Percentiles rank a stretch among this genome's conserved stretches.
Evolutionary conservation across 2,113 vertebrate genomes (phyloP).

Genomic region (Caretta caretta): DNA sequence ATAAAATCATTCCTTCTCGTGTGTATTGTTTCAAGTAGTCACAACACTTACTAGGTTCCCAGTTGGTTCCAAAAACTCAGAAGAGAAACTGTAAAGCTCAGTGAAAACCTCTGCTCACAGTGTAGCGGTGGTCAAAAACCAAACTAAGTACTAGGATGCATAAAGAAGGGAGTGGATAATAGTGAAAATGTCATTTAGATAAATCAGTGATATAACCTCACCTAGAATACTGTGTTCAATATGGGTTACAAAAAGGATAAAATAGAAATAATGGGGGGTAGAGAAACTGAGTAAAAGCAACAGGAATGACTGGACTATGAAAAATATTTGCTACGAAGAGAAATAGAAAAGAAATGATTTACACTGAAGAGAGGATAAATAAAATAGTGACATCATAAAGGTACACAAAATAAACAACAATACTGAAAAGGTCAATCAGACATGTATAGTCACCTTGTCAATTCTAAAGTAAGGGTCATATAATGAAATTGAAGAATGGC

Average conservation of each 20-base stretch:
- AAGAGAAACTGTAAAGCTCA: not conserved
- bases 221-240: too few species aligned
- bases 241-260: not conserved
- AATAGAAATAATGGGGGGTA: not conserved
- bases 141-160: not conserved
- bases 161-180: not conserved
- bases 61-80: not conserved
- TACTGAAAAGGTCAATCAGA: not conserved
- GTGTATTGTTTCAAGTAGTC: not conserved
- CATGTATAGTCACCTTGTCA: not conserved
- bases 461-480: not conserved
- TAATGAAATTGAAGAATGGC: not conserved
- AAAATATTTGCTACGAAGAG: not conserved
- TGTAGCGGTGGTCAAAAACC: not conserved
- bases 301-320: not conserved
- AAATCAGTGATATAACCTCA: too few species aligned
- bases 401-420: not conserved
- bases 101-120: not conserved
- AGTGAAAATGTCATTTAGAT: not conserved
- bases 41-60: not conserved
- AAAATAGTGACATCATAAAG: not conserved
- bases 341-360: not conserved
- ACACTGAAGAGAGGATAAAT: not conserved
- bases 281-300: not conserved
- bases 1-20: not conserved